Evolutionary conservation across 2,888 invertebrate species (phyloP).

Genomic region (Kryphioiulus occultus): DNA sequence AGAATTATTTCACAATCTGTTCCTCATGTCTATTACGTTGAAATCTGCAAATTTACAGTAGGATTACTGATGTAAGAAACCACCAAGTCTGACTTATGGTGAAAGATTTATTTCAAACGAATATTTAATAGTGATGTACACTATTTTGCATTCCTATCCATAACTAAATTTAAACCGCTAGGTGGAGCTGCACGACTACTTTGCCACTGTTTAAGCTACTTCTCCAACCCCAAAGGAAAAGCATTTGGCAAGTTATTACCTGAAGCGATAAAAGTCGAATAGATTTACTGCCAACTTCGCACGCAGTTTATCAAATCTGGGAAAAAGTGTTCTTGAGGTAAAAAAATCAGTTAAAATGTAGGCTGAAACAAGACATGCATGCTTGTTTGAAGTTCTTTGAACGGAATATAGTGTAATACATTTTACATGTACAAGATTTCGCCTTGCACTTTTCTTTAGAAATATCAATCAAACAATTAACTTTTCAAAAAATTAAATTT

Average conservation of each 20-base stretch:
- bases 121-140: no score
- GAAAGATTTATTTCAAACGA: no score
- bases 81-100: no score
- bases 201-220: background rate
- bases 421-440: background rate
- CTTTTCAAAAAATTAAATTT: no score
- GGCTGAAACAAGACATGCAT: background rate
- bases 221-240: background rate
- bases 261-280: slow-evolving; percentile 19
- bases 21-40: no score
- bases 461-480: no score
- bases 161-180: background rate
- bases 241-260: slow-evolving; percentile 1
- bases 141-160: no score
- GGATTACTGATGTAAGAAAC: no score
- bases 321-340: background rate
- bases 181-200: background rate
- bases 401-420: background rate
- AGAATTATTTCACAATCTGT: no score
- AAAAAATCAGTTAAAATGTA: background rate
- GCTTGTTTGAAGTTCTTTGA: background rate
- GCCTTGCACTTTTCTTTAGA: background rate
- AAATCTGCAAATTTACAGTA: no score
- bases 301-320: background rate
- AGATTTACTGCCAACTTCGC: slow-evolving; percentile 24